phyloP scores from a whole-genome alignment of 2,888 invertebrate genomes.

The Nephrotoma guestfalica region DNA sequence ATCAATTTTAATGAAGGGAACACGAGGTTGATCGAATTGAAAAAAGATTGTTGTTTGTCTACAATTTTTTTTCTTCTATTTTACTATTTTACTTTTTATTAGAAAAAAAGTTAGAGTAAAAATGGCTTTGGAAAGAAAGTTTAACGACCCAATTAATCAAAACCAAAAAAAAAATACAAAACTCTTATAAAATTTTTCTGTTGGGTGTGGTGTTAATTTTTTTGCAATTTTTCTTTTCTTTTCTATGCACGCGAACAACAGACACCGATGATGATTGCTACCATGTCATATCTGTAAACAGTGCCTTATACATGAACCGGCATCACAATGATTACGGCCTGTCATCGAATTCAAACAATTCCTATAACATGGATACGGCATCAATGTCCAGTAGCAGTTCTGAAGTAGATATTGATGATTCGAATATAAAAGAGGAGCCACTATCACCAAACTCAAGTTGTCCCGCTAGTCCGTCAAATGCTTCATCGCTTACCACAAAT shows the following conservation, averaged over 20 bases:
- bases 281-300: slow-evolving; percentile 61
- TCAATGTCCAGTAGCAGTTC: slow-evolving; percentile 20
- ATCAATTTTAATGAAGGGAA: neutral
- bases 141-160: neutral
- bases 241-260: slow-evolving; percentile 20
- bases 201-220: neutral
- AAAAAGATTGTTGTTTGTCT: neutral
- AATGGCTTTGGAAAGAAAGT: neutral
- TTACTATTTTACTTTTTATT: neutral
- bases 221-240: neutral
- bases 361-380: slow-evolving; percentile 9
- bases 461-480: slow-evolving; percentile 44
- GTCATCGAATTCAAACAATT: neutral
- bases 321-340: slow-evolving; percentile 10
- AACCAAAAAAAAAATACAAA: neutral
- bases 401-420: slow-evolving; percentile 31
- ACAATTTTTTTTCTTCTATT: neutral
- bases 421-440: slow-evolving; percentile 60
- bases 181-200: neutral
- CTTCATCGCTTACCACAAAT: slow-evolving; percentile 6
- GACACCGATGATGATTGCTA: slow-evolving; percentile 88
- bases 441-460: slow-evolving; percentile 59
- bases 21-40: neutral
- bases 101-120: neutral
- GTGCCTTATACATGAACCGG: slow-evolving; percentile 27